Conservation (phyloP, 2,113 vertebrate species). For the Oncorhynchus kisutch region DNA sequence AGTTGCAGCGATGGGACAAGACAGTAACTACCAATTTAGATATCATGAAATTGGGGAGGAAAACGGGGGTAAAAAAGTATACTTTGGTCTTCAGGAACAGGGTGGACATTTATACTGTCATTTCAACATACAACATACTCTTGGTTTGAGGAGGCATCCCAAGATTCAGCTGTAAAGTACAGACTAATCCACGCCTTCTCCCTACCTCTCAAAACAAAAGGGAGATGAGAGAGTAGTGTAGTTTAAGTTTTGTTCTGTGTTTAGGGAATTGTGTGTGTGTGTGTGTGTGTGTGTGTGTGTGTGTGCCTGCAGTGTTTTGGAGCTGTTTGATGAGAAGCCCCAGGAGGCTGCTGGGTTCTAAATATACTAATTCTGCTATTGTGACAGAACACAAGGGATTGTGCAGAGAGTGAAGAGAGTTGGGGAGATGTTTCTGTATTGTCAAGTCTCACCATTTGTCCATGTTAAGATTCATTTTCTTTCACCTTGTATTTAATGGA, state of each 20-base stretch:
- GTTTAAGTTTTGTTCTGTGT: constrained; percentile 1
- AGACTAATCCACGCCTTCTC: constrained; percentile 10
- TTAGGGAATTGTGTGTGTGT: background rate
- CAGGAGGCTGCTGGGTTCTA: constrained; percentile 61
- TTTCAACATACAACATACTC: too few species aligned
- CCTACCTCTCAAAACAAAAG: constrained; percentile 18
- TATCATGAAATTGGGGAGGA: too few species aligned
- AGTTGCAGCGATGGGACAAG: too few species aligned
- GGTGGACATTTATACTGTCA: too few species aligned
- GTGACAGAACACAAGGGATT: constrained; percentile 37
- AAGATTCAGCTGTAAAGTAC: too few species aligned
- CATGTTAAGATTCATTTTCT: constrained; percentile 12
- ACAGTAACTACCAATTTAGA: too few species aligned
- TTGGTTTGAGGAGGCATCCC: too few species aligned
- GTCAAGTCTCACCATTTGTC: background rate
- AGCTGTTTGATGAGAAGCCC: constrained; percentile 65
- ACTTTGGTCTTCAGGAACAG: too few species aligned
- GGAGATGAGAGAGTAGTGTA: constrained; percentile 21
- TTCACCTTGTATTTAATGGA: constrained; percentile 45
- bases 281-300: background rate
- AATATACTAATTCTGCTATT: constrained; percentile 70
- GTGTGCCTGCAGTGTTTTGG: constrained; percentile 24
- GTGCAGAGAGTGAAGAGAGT: constrained; percentile 33
- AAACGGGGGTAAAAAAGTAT: too few species aligned
- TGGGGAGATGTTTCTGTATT: background rate